These are phyloP conservation scores for Dusona sp. DNA, from an alignment of 2,888 invertebrate genomes.

Conservation along the genomic window DNA sequence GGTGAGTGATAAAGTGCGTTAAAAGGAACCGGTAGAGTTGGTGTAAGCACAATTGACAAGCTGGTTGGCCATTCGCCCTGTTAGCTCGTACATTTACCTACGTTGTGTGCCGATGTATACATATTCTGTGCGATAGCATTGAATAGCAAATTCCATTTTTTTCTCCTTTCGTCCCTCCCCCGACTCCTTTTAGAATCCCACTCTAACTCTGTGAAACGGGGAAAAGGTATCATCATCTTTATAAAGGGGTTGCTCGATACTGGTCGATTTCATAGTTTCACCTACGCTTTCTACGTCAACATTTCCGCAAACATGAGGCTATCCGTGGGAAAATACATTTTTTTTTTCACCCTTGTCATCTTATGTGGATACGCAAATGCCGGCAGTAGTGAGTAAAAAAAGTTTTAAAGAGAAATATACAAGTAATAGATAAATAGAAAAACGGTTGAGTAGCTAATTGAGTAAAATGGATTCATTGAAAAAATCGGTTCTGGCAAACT, in stretches of 20 bases:
- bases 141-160: constrained; percentile 15
- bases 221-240: constrained; percentile 53
- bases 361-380: constrained; percentile 58
- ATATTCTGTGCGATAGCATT: constrained; percentile 54
- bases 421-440: neutral
- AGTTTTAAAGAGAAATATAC: neutral
- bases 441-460: neutral
- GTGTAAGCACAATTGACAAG: constrained; percentile 55
- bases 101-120: constrained; percentile 26
- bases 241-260: constrained; percentile 63
- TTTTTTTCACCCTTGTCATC: constrained; percentile 55
- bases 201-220: neutral
- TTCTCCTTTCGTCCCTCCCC: constrained; percentile 7
- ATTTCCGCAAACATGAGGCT: constrained; percentile 64
- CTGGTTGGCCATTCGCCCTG: constrained; percentile 45
- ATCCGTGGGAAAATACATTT: constrained; percentile 36
- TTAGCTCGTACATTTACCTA: constrained; percentile 18
- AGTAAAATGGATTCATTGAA: neutral
- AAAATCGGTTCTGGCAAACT: neutral
- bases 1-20: constrained; percentile 66
- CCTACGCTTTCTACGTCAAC: constrained; percentile 47
- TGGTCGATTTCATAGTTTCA: constrained; percentile 62
- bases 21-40: constrained; percentile 34
- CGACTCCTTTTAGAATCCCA: neutral
- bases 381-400: constrained; percentile 57